Evolutionary conservation across 2,888 invertebrate genomes (phyloP).

Genomic region (Ischnus inquisitorius): DNA sequence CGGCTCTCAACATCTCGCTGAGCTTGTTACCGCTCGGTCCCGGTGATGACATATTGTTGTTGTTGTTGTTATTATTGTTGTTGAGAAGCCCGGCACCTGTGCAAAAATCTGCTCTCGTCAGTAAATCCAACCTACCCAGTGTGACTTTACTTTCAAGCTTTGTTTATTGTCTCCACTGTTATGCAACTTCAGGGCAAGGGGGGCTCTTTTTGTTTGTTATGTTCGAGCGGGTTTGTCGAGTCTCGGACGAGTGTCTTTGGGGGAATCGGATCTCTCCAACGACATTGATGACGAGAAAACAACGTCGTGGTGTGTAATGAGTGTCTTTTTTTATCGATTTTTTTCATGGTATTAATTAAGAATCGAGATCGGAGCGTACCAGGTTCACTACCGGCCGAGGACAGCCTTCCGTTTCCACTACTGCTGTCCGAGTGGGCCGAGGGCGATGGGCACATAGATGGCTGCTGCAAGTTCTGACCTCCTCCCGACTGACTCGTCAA

Average conservation of each 20-base stretch:
- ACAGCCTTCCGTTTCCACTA: slow-evolving; percentile 92
- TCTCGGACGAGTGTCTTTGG: slow-evolving; percentile 52
- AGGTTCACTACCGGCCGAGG: slow-evolving; percentile 93
- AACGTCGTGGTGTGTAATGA: slow-evolving; percentile 19
- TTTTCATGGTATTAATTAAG: slow-evolving; percentile 45
- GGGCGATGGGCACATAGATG: slow-evolving; percentile 92
- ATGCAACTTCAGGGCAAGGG: background rate
- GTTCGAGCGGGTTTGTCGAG: slow-evolving; percentile 60
- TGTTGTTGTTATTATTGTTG: slow-evolving; percentile 90
- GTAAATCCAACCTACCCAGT: slow-evolving; percentile 71
- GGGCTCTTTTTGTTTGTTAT: slow-evolving; percentile 19
- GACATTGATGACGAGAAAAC: slow-evolving; percentile 10
- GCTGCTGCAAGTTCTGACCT: slow-evolving; percentile 86
- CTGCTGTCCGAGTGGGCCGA: slow-evolving; percentile 95
- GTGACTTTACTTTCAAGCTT: background rate
- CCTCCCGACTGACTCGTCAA: slow-evolving; percentile 84
- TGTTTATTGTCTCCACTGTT: slow-evolving; percentile 28
- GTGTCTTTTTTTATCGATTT: slow-evolving; percentile 21
- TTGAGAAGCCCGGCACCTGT: slow-evolving; percentile 89
- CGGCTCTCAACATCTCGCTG: slow-evolving; percentile 84
- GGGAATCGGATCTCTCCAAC: slow-evolving; percentile 34
- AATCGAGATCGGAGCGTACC: slow-evolving; percentile 82
- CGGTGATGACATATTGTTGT: slow-evolving; percentile 86
- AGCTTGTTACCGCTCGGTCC: slow-evolving; percentile 84
- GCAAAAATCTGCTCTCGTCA: slow-evolving; percentile 86